phyloP scores from a whole-genome alignment of 2,888 invertebrate genomes.

The Dynastes hyllus region DNA sequence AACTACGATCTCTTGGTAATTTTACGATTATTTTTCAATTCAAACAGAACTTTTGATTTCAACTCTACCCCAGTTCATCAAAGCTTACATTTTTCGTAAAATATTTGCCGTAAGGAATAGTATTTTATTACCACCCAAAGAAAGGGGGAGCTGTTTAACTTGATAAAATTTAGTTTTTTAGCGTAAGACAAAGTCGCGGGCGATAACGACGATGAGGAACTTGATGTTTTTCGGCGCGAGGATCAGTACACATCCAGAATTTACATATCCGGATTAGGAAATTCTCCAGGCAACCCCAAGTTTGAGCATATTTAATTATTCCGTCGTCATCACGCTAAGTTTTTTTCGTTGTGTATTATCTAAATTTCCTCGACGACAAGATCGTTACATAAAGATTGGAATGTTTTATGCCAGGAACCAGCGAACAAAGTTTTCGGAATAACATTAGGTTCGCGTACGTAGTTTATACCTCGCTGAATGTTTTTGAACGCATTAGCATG shows the following conservation, averaged over 20 bases:
- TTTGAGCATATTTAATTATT: conserved; percentile 36
- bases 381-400: conserved; percentile 21
- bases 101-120: no score
- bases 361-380: conserved; percentile 18
- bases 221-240: background rate
- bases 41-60: no score
- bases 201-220: background rate
- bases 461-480: background rate
- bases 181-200: conserved; percentile 1
- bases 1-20: no score
- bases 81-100: no score
- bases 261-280: conserved; percentile 20
- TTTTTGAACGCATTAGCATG: background rate
- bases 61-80: no score
- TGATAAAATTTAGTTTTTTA: no score
- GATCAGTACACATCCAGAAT: conserved; percentile 20
- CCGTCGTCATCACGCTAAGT: conserved; percentile 10
- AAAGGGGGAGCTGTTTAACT: no score
- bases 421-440: conserved; percentile 7
- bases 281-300: conserved; percentile 33
- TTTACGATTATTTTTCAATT: no score
- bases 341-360: conserved; percentile 26
- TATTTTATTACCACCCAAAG: no score
- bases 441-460: background rate
- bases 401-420: background rate